Conservation (phyloP, 2,797 vertebrate species). For the Sebastes flavidus region DNA sequence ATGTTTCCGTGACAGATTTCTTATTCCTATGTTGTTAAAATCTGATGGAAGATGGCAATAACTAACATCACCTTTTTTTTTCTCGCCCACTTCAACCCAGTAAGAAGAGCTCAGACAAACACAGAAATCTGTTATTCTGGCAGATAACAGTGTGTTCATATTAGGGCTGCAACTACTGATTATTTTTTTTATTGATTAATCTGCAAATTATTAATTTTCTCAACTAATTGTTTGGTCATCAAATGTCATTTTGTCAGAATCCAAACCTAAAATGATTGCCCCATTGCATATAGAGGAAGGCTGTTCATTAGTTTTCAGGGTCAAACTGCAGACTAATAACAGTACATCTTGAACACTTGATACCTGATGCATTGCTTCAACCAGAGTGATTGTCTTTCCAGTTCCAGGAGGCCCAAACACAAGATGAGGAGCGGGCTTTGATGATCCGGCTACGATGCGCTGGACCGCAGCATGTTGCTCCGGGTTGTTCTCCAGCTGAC, state of each 20-base stretch:
- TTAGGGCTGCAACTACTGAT: not conserved
- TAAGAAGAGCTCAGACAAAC: not conserved
- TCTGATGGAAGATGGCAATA: not conserved
- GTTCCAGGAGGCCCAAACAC: conserved; percentile 97
- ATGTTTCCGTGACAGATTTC: not conserved
- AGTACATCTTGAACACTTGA: not conserved
- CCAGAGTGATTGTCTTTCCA: conserved; percentile 75
- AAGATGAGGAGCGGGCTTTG: conserved; percentile 92
- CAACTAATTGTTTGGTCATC: not conserved
- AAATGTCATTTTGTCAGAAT: not conserved
- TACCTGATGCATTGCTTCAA: conserved; percentile 68
- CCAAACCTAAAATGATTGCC: not conserved
- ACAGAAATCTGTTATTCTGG: not conserved
- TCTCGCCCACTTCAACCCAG: not conserved
- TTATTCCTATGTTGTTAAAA: not conserved
- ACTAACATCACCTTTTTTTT: not conserved
- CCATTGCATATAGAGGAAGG: not conserved
- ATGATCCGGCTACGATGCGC: conserved; percentile 86
- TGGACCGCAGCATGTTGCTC: conserved; percentile 87
- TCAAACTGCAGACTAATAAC: not conserved
- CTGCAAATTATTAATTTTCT: not conserved
- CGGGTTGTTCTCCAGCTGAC: conserved; percentile 84
- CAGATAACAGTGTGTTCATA: not conserved
- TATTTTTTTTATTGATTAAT: not conserved
- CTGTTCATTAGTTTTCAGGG: not conserved